Base-by-base conservation (phyloP, 2,888 invertebrate species). In the Entomobrya multifasciata region DNA sequence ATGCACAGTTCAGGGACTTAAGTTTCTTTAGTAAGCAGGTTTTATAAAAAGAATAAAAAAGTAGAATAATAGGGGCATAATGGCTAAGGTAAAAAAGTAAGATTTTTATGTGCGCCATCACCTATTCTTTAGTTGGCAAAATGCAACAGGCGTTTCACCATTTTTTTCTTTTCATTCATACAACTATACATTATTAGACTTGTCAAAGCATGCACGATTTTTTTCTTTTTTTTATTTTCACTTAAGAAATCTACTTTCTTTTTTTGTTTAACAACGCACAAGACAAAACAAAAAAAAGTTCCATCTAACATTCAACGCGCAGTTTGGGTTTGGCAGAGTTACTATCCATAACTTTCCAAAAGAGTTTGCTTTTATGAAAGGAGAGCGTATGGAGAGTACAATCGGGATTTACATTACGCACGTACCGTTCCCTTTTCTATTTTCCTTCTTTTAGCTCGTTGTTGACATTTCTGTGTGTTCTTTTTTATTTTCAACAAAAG, bases 131-230 rank as follows among this genome's bases (percentile, higher is more conserved):
- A 36, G 5, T 36, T 36, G 36, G 5, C 8, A 36, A 36, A 30
- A 77, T 55, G 77, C 77, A 77, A 77, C 77, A 77, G 77, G 77
- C 77, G 30, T 52, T 52, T 15, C 55, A 20, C 15, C 6, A 11
- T 36, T 25, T 57, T 49, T 13, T 13, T 15, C 15, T n/a, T 49
- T 15, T 15, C 8, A 36, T 36, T 6, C 36, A 36, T 36, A 36
- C 8, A 36, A 36, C n/a, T 49, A 49, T 49, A n/a, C 49, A 49
- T 10, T 13, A 10, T 49, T 49, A n/a, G 49, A 3, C 8, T 49
- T 15, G 27, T 30, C 4, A 62, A 30, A 62, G 5, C 4, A 25
- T 10, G 6, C n/a, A 27, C 15, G n/a, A 62, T 17, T 30, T 62
- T 62, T 62, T 27, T 17, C 55, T 17, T 60, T 60, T 27, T 62